Conservation (phyloP, 1,140 invertebrate genomes). For the Atopsyche davidsoni region DNA sequence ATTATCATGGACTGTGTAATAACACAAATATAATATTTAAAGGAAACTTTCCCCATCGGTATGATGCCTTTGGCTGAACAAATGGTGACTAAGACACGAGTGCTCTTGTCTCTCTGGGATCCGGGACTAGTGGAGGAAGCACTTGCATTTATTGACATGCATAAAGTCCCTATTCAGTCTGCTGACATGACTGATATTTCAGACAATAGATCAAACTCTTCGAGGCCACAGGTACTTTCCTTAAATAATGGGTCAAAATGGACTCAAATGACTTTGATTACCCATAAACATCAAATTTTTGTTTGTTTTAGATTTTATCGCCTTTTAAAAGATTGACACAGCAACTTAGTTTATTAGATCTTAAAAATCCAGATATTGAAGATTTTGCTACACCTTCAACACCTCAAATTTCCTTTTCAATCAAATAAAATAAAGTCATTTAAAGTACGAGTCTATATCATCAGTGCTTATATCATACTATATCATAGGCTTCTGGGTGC, state of each 20-base stretch:
- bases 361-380: constrained; percentile 64
- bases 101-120: constrained; percentile 76
- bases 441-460: no score
- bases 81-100: constrained; percentile 70
- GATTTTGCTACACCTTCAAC: constrained; percentile 66
- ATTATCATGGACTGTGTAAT: no score
- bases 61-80: constrained; percentile 74
- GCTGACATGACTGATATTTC: constrained; percentile 12
- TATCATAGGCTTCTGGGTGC: no score
- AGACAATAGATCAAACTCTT: no score
- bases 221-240: constrained; percentile 13
- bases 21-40: no score
- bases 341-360: constrained; percentile 62
- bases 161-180: constrained; percentile 45
- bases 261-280: no score
- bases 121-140: constrained; percentile 78
- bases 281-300: no score
- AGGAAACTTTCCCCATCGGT: no score
- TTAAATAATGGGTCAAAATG: no score
- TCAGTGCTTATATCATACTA: no score
- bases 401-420: no score
- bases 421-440: no score
- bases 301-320: constrained; percentile 51
- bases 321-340: constrained; percentile 72
- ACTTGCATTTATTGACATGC: constrained; percentile 71